Conservation (phyloP, 1,140 invertebrate species). For the Rhopalosiphum maidis region DNA sequence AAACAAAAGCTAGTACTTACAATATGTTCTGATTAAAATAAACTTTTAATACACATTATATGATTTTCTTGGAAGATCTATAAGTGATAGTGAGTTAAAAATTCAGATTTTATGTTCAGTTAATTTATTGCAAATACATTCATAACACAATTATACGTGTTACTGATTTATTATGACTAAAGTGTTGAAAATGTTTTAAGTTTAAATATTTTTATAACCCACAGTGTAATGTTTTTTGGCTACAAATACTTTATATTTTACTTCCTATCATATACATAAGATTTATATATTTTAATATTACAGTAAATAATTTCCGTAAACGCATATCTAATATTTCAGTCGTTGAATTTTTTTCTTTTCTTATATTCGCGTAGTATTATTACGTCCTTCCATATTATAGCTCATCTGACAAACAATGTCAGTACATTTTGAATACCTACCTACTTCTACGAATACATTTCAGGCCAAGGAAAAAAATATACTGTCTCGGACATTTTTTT, state of each 20-base stretch:
- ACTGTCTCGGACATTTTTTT: not conserved
- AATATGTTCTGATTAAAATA: not conserved
- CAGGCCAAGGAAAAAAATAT: constrained; percentile 24
- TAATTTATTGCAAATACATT: not conserved
- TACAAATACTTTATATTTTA: constrained; percentile 15
- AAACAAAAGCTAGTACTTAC: not conserved
- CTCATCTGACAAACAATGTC: constrained; percentile 9
- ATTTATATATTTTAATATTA: not conserved
- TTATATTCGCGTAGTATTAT: not conserved
- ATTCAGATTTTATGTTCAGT: constrained; percentile 18
- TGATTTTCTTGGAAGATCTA: not conserved
- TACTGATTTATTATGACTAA: constrained; percentile 13
- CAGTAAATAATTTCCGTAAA: not conserved
- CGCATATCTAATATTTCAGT: not conserved
- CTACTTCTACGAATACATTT: constrained; percentile 19
- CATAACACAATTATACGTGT: not conserved
- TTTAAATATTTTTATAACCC: not conserved
- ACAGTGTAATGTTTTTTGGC: not conserved
- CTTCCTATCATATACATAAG: not conserved
- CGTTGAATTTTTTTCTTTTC: not conserved
- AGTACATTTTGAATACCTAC: constrained; percentile 12
- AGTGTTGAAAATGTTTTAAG: not conserved
- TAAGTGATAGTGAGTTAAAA: not conserved
- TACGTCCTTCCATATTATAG: not conserved
- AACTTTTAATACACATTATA: not conserved